Percentiles rank a stretch among this genome's conserved stretches.
Evolutionary conservation across 2,113 vertebrate species (phyloP).

Genomic region (Hydrolagus affinis): DNA sequence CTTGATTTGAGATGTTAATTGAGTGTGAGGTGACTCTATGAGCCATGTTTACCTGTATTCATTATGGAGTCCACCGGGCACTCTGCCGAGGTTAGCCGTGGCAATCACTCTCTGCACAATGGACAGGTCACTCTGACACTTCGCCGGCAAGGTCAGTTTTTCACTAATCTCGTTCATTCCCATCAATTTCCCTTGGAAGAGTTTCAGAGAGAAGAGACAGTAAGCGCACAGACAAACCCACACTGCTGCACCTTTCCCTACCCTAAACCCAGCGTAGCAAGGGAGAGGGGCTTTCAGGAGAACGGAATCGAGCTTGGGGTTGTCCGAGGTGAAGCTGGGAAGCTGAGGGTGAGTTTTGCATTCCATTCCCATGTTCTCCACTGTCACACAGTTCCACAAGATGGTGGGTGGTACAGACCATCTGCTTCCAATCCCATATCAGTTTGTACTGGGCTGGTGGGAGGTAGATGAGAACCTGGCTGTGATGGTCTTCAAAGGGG

Average conservation of each 20-base stretch:
- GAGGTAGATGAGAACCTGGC: too few species aligned
- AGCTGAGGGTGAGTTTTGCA: background rate
- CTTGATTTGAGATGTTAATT: too few species aligned
- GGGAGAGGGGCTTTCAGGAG: background rate
- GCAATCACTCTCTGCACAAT: slow-evolving; percentile 79
- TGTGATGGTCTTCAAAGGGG: too few species aligned
- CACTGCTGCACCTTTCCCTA: background rate
- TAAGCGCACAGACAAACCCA: background rate
- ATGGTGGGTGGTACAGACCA: too few species aligned
- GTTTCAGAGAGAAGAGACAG: background rate
- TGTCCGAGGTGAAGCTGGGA: too few species aligned
- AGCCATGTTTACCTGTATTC: slow-evolving; percentile 73
- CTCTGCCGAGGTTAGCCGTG: slow-evolving; percentile 77
- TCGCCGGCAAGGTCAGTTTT: slow-evolving; percentile 64
- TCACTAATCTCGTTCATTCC: slow-evolving; percentile 96
- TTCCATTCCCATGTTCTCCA: background rate
- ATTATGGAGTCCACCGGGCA: slow-evolving; percentile 79
- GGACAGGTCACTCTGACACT: slow-evolving; percentile 67
- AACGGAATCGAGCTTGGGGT: background rate
- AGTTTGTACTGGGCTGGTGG: too few species aligned
- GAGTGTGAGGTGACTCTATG: too few species aligned
- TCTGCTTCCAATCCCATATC: too few species aligned
- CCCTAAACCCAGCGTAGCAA: background rate
- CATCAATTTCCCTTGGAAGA: slow-evolving; percentile 74
- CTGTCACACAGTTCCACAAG: too few species aligned